Evolutionary conservation across 1,140 invertebrate genomes (phyloP).

Genomic region (Brachionus plicatilis): DNA sequence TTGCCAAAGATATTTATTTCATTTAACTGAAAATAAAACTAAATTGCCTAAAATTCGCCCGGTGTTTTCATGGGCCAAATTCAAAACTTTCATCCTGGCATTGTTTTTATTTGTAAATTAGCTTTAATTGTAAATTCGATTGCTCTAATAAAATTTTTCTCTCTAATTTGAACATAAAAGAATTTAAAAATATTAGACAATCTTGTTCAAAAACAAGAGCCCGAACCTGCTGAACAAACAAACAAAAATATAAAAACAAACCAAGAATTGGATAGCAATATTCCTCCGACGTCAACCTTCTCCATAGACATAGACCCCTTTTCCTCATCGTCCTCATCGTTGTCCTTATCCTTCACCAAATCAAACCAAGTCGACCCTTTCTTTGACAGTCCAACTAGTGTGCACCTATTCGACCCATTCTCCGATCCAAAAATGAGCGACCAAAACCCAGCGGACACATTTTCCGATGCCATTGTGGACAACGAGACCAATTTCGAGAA

Average conservation of each 20-base stretch:
- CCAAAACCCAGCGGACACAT: background rate
- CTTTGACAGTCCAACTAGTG: background rate
- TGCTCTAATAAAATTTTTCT: constrained; percentile 4
- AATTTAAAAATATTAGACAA: background rate
- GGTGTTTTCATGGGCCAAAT: background rate
- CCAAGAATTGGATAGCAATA: background rate
- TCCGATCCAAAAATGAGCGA: constrained; percentile 14
- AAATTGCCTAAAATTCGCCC: background rate
- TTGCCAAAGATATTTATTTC: background rate
- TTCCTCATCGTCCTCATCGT: background rate
- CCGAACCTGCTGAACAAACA: background rate
- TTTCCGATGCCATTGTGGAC: background rate
- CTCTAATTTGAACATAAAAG: background rate
- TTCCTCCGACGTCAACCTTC: constrained; percentile 1
- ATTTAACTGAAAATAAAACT: constrained; percentile 35
- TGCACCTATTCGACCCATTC: background rate
- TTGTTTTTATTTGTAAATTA: background rate
- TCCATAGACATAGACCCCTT: constrained; percentile 28
- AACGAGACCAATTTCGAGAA: background rate
- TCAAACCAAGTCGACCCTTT: background rate
- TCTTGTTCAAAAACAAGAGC: background rate
- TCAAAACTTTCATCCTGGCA: background rate
- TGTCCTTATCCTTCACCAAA: background rate
- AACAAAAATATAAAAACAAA: constrained; percentile 21
- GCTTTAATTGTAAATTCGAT: constrained; percentile 28